A percentile compares a stretch with the other conserved stretches of the same genome.
These are phyloP conservation scores for Raja brachyura DNA, from an alignment of 2,113 vertebrate genomes.

Conservation along the genomic window DNA sequence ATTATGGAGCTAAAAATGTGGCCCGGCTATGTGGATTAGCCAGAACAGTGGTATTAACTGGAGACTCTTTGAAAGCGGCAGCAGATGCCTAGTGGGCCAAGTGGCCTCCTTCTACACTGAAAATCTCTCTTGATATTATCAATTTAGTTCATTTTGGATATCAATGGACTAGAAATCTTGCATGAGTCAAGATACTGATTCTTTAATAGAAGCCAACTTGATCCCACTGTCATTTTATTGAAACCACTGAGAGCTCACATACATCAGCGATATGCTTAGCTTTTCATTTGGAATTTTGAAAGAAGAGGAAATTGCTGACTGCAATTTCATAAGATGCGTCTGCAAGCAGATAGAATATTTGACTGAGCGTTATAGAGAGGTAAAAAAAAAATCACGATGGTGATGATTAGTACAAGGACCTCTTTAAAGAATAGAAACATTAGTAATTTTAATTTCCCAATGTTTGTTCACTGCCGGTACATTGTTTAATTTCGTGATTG, in stretches of 20 bases:
- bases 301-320: slow-evolving; percentile 11
- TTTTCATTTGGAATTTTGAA: not conserved
- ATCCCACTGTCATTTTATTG: not conserved
- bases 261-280: not conserved
- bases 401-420: not conserved
- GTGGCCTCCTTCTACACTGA: not conserved
- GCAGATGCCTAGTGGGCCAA: not conserved
- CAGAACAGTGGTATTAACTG: not conserved
- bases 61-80: not conserved
- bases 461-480: not conserved
- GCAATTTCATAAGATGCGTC: not conserved
- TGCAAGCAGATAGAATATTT: not conserved
- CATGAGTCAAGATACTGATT: not conserved
- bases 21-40: not conserved
- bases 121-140: not conserved
- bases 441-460: not conserved
- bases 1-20: too few species aligned
- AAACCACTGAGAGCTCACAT: not conserved
- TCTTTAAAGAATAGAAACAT: not conserved
- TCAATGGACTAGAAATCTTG: not conserved
- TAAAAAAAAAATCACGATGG: not conserved
- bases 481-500: slow-evolving; percentile 10
- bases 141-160: not conserved
- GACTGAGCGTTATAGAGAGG: not conserved
- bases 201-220: not conserved